These are phyloP conservation scores for Andrena bicolor DNA, from an alignment of 2,888 invertebrate species.

Conservation along the genomic window DNA sequence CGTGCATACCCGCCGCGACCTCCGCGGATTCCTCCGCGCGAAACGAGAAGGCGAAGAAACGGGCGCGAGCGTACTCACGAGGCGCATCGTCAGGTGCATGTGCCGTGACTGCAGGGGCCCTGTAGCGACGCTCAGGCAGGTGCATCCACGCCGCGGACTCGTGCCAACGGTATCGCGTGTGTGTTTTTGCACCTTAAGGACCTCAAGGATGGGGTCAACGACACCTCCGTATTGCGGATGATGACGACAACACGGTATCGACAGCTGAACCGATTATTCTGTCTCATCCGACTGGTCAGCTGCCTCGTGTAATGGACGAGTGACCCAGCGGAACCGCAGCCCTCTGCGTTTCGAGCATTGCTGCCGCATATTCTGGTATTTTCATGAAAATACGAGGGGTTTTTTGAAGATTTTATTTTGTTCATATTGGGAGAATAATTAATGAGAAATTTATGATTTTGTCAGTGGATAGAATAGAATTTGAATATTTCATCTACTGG, in stretches of 20 bases:
- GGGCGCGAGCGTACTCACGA: slow-evolving; percentile 26
- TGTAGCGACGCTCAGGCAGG: slow-evolving; percentile 66
- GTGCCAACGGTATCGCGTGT: slow-evolving; percentile 83
- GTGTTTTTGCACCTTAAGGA: slow-evolving; percentile 83
- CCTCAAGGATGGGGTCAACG: slow-evolving; percentile 79
- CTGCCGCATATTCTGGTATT: too few relatives aligned
- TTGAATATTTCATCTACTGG: background rate
- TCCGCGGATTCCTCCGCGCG: slow-evolving; percentile 58
- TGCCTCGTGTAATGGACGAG: background rate
- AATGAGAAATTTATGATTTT: too few relatives aligned
- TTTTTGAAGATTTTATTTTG: background rate
- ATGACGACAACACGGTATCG: slow-evolving; percentile 30
- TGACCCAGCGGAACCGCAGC: background rate
- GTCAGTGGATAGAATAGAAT: background rate
- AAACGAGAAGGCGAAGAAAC: slow-evolving; percentile 58
- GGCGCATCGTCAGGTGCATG: slow-evolving; percentile 56
- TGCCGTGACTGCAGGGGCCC: slow-evolving; percentile 51
- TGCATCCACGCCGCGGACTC: slow-evolving; percentile 73
- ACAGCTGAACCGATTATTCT: slow-evolving; percentile 39
- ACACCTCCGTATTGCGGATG: slow-evolving; percentile 56
- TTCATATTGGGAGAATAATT: background rate
- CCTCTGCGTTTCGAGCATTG: background rate
- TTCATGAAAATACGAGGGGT: too few relatives aligned
- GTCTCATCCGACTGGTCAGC: background rate
- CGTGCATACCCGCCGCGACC: slow-evolving; percentile 61